Evolutionary conservation across 2,888 invertebrate genomes (phyloP), one percentile per base, ranked within the genome.

Genomic region (Neocrepidodera transversa): DNA sequence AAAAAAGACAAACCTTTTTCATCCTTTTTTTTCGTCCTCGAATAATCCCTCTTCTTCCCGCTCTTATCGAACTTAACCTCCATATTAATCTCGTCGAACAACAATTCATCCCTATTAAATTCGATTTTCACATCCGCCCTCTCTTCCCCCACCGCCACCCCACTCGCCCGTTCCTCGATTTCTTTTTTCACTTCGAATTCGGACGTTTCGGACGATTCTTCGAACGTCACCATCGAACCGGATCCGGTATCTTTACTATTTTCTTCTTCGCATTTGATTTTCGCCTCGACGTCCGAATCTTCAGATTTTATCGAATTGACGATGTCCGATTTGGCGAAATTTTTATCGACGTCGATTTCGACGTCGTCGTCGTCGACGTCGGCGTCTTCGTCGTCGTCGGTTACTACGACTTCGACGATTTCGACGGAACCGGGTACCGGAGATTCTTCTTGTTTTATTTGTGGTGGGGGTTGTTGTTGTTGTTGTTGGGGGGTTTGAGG

Each of bases 41-140:
- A 86, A 68, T 87, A 87, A 70, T 87, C 87, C 14, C 85, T 78
- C 68, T 83, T 86, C 72, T 85, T 86, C 0, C 86, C 86, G 6
- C 82, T 82, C 65, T 86, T 86, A 58, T 86, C 86, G 66, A 85
- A 60, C 58, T 71, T 60, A 28, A 85, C 84, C 78, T 85, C 85
- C 81, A 85, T 86, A 0, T 83, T 83, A 0, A 85, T 81, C 60
- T 86, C 86, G 62, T 86, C 86, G 52, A 77, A 78, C 16, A 78
- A 65, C 38, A 76, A 75, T 35, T 75, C 75, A 0, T 69, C 62
- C 62, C 73, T 76, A 48, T 77, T 75, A 0, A 74, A 67, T 13
- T 45, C 10, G 30, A 2, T 30, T 23, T 1, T 14, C 45, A 26
- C 26, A 26, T 5, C 45, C 26, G 45, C 45, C 68, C 6, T 67